Percentiles rank a stretch among this genome's conserved stretches.
These are phyloP conservation scores for Chloropsis hardwickii DNA, from an alignment of 2,113 vertebrate genomes.

Conservation along the genomic window DNA sequence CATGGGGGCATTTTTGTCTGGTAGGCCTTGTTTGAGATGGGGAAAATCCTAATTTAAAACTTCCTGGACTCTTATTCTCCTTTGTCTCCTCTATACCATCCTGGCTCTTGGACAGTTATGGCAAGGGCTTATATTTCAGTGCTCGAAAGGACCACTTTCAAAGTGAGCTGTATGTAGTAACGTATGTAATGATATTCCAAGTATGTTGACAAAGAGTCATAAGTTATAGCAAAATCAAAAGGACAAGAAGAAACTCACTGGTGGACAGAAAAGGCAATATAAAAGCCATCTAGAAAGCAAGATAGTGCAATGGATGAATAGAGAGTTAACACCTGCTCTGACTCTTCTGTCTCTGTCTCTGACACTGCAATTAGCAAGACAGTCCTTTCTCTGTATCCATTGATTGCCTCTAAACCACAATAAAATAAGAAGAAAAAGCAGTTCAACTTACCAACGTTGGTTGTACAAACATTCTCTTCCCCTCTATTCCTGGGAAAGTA, in stretches of 20 bases:
- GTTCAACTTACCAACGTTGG: conserved; percentile 8
- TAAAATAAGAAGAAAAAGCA: conserved; percentile 31
- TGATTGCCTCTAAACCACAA: not conserved
- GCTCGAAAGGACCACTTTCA: not conserved
- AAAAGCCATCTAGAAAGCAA: not conserved
- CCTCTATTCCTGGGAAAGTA: conserved; percentile 33
- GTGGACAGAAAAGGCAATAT: not conserved
- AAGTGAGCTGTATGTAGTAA: not conserved
- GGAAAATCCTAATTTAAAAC: conserved; percentile 37
- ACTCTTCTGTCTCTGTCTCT: not conserved
- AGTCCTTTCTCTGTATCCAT: not conserved
- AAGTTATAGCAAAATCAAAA: not conserved
- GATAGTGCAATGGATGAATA: not conserved
- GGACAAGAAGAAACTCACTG: not conserved
- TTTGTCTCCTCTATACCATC: not conserved
- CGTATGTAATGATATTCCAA: not conserved
- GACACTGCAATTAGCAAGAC: not conserved
- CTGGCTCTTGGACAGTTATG: not conserved
- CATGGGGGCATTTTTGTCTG: not conserved
- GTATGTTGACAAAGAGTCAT: not conserved
- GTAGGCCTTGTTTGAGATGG: not conserved
- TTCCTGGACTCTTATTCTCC: not conserved
- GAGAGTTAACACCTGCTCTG: not conserved
- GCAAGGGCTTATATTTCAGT: not conserved
- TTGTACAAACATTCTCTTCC: conserved; percentile 44